Conservation (phyloP, 2,888 invertebrate genomes). For the Agriopis leucophaearia region DNA sequence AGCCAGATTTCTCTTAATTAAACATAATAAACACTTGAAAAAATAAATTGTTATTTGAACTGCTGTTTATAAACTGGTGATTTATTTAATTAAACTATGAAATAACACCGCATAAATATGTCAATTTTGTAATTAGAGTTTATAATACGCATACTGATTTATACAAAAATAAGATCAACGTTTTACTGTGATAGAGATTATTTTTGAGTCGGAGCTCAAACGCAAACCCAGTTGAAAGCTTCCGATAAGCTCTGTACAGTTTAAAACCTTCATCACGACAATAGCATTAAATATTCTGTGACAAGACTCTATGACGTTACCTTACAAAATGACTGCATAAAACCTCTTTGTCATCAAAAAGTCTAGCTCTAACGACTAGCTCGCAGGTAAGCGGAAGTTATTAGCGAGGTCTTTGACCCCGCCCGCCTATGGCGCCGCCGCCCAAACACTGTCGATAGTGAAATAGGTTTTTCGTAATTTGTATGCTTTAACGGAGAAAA, state of each 20-base stretch:
- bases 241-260: background rate
- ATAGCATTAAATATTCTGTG: background rate
- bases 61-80: too few species aligned
- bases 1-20: too few species aligned
- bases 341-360: slow-evolving; percentile 58
- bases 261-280: background rate
- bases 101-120: background rate
- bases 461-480: slow-evolving; percentile 50
- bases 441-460: slow-evolving; percentile 67
- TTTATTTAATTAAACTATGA: too few species aligned
- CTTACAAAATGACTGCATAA: slow-evolving; percentile 36
- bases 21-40: too few species aligned
- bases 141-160: background rate
- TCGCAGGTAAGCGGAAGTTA: slow-evolving; percentile 83
- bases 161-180: background rate
- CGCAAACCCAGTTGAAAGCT: background rate
- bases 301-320: background rate
- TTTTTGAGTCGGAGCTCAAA: background rate
- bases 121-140: too few species aligned
- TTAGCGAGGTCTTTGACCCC: slow-evolving; percentile 76
- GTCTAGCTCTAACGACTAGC: slow-evolving; percentile 62
- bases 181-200: background rate
- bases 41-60: too few species aligned
- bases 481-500: slow-evolving; percentile 9
- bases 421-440: slow-evolving; percentile 58